Evolutionary conservation across 2,113 vertebrate species (phyloP).

Genomic region (Lepisosteus oculatus): DNA sequence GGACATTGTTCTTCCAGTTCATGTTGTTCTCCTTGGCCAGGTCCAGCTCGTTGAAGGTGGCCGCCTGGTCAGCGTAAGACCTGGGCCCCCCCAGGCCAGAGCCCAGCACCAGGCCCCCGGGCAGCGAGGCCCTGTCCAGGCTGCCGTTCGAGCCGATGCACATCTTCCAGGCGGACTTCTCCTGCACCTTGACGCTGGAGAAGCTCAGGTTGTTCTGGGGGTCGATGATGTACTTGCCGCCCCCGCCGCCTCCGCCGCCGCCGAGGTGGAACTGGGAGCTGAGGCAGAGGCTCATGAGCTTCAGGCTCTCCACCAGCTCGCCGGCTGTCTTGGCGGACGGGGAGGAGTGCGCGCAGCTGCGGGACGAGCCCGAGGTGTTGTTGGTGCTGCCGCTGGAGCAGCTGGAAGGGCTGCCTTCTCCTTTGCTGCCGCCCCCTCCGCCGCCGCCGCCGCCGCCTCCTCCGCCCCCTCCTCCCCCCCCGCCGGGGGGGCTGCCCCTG

Average conservation of each 20-base stretch:
- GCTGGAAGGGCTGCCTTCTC: slow-evolving; percentile 73
- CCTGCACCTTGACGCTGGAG: slow-evolving; percentile 83
- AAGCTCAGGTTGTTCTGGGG: slow-evolving; percentile 68
- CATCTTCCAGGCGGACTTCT: slow-evolving; percentile 91
- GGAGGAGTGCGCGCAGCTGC: slow-evolving; percentile 63
- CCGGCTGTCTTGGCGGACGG: slow-evolving; percentile 60
- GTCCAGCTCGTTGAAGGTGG: slow-evolving; percentile 65
- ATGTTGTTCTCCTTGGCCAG: slow-evolving; percentile 74
- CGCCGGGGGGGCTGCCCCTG: slow-evolving; percentile 69
- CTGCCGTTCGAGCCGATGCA: slow-evolving; percentile 73
- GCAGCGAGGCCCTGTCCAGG: slow-evolving; percentile 60
- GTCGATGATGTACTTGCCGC: slow-evolving; percentile 75
- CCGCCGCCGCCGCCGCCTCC: slow-evolving; percentile 64
- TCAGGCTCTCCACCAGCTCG: slow-evolving; percentile 88
- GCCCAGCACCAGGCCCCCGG: slow-evolving; percentile 31
- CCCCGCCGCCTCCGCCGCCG: slow-evolving; percentile 18
- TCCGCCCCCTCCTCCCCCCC: slow-evolving; percentile 66
- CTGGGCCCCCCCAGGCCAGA: slow-evolving; percentile 38
- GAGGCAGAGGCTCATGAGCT: slow-evolving; percentile 88
- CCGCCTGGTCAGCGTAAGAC: slow-evolving; percentile 73
- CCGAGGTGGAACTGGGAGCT: slow-evolving; percentile 79
- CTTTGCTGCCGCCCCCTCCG: slow-evolving; percentile 51
- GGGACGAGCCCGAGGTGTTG: slow-evolving; percentile 68
- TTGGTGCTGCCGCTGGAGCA: slow-evolving; percentile 63
- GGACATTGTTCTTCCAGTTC: slow-evolving; percentile 84